These are phyloP conservation scores for Naja naja DNA, from an alignment of 2,113 vertebrate genomes.

Conservation along the genomic window DNA sequence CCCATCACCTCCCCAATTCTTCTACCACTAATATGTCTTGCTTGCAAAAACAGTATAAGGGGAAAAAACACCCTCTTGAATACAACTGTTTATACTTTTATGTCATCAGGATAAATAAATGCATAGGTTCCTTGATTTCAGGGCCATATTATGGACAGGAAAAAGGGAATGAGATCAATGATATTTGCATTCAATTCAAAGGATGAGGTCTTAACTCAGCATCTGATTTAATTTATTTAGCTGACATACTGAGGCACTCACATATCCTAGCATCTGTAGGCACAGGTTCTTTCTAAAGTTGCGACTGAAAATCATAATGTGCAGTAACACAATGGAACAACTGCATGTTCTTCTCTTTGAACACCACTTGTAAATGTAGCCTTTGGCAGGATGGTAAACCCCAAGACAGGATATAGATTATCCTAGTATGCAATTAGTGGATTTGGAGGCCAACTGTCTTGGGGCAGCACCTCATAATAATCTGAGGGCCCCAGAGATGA, in stretches of 20 bases:
- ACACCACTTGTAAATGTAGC: constrained; percentile 28
- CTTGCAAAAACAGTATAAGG: background rate
- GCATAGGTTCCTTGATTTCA: background rate
- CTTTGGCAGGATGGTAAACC: constrained; percentile 16
- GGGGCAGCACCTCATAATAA: background rate
- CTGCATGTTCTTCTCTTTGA: constrained; percentile 39
- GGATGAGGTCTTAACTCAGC: background rate
- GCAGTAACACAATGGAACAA: constrained; percentile 19
- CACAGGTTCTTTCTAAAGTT: constrained; percentile 30
- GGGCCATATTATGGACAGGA: background rate
- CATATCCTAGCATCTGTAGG: constrained; percentile 23
- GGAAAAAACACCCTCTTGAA: background rate
- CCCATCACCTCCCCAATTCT: background rate
- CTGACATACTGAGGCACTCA: constrained; percentile 8
- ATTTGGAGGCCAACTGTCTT: constrained; percentile 36
- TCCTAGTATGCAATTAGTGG: constrained; percentile 30
- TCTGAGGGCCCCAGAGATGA: background rate
- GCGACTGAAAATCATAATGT: constrained; percentile 26
- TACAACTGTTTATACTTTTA: background rate
- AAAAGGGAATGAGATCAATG: background rate
- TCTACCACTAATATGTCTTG: background rate
- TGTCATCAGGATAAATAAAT: background rate
- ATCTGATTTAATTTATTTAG: background rate
- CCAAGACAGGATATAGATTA: constrained; percentile 26
- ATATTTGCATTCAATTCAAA: background rate